phyloP scores from a whole-genome alignment of 2,888 invertebrate species.

The Periphyllus acericola region DNA sequence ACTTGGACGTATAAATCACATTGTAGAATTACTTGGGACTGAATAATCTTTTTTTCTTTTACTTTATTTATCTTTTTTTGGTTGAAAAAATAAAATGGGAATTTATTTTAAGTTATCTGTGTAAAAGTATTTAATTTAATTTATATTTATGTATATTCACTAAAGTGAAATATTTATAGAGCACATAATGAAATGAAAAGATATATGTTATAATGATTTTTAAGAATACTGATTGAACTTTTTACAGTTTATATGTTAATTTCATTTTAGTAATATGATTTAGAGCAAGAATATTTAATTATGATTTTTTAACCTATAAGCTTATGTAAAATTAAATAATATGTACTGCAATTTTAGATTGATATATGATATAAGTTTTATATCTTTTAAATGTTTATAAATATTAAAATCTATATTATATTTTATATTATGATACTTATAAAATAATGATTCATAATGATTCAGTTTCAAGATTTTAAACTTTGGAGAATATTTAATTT shows the following conservation, averaged over 20 bases:
- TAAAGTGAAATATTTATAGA: neutral
- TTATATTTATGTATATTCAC: neutral
- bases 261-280: neutral
- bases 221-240: neutral
- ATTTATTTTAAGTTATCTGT: constrained; percentile 29
- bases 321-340: no score
- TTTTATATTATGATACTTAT: no score
- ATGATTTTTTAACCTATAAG: no score
- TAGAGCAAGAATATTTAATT: no score
- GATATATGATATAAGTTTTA: no score
- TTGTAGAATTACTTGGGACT: constrained; percentile 6
- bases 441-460: no score
- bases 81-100: neutral
- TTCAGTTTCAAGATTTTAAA: no score
- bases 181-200: neutral
- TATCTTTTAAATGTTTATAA: no score
- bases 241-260: neutral
- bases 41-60: constrained; percentile 22
- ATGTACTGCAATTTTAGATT: no score
- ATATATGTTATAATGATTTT: neutral
- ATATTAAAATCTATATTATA: no score
- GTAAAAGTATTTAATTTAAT: constrained; percentile 7
- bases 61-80: neutral
- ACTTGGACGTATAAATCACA: neutral
- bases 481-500: no score